These are phyloP conservation scores for Tortrix viridana DNA, from an alignment of 2,888 invertebrate genomes.

Conservation along the genomic window DNA sequence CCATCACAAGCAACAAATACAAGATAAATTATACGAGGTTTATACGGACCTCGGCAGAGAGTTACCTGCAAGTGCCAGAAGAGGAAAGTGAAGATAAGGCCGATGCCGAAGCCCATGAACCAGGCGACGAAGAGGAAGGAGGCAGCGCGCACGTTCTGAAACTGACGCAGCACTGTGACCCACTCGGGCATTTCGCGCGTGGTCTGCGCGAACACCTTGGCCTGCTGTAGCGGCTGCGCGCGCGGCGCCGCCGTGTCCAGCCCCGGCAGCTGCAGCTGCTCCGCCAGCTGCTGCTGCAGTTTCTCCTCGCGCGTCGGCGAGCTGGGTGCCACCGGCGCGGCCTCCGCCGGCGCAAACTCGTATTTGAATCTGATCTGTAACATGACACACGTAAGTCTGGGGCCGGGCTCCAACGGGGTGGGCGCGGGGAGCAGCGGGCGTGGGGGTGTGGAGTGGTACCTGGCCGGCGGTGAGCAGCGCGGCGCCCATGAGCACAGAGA, in stretches of 20 bases:
- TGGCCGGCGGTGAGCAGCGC: constrained; percentile 96
- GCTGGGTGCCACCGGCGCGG: constrained; percentile 86
- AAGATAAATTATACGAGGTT: not conserved
- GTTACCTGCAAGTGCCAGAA: constrained; percentile 99
- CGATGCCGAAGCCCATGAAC: constrained; percentile 99
- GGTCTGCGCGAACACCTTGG: constrained; percentile 93
- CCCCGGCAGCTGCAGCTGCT: constrained; percentile 92
- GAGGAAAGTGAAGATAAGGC: constrained; percentile 98
- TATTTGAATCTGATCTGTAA: constrained; percentile 86
- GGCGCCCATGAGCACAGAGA: constrained; percentile 97
- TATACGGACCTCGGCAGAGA: not conserved
- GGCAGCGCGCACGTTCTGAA: constrained; percentile 94
- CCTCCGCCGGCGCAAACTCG: constrained; percentile 70
- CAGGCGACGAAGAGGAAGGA: constrained; percentile 98
- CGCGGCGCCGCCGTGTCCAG: constrained; percentile 85
- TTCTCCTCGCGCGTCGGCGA: constrained; percentile 88
- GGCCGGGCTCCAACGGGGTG: too few relatives aligned
- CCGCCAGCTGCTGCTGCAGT: constrained; percentile 92
- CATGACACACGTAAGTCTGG: too few relatives aligned
- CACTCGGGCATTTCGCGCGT: constrained; percentile 96
- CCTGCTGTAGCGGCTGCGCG: constrained; percentile 57
- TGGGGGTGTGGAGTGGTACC: too few relatives aligned
- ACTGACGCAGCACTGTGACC: constrained; percentile 95
- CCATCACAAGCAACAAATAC: not conserved
- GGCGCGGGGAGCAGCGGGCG: too few relatives aligned